Conservation (phyloP, 92 coral and sea anemone species). For the Chrysogorgia sp. region DNA sequence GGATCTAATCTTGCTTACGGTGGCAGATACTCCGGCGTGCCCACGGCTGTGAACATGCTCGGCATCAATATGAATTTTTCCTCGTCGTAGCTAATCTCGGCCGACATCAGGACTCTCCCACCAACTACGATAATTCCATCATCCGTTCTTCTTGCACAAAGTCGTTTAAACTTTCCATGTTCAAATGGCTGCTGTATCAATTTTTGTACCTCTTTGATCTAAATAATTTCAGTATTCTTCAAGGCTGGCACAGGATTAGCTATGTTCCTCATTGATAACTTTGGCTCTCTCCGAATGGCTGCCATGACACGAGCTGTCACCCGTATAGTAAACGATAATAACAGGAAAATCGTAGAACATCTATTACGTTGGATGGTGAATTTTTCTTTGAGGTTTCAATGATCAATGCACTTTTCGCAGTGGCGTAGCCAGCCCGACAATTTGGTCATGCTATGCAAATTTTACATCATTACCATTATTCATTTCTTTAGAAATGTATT, state of each 20-base stretch:
- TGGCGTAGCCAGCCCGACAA: too few relatives aligned
- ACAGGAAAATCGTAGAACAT: slow-evolving; percentile 43
- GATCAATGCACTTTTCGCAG: neutral
- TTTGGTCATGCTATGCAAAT: too few relatives aligned
- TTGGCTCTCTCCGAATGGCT: slow-evolving; percentile 37
- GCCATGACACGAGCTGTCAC: slow-evolving; percentile 62
- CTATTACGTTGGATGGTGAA: slow-evolving; percentile 28
- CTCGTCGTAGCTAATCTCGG: slow-evolving; percentile 62
- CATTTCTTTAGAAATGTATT: too few relatives aligned
- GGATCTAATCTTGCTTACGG: slow-evolving; percentile 62
- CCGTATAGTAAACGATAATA: slow-evolving; percentile 45
- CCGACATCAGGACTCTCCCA: slow-evolving; percentile 59
- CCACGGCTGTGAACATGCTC: slow-evolving; percentile 55
- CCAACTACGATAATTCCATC: slow-evolving; percentile 62
- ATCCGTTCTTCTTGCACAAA: too few relatives aligned
- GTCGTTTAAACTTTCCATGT: too few relatives aligned
- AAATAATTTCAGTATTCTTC: slow-evolving; percentile 54
- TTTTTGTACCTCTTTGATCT: slow-evolving; percentile 61
- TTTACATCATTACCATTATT: too few relatives aligned
- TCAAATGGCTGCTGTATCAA: slow-evolving; percentile 39
- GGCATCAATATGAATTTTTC: slow-evolving; percentile 54
- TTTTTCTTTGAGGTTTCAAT: neutral
- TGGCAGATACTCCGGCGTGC: slow-evolving; percentile 56
- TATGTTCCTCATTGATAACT: slow-evolving; percentile 52
- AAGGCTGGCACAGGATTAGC: slow-evolving; percentile 33